These are phyloP conservation scores for Rutpela maculata DNA, from an alignment of 2,888 invertebrate genomes.

Conservation along the genomic window DNA sequence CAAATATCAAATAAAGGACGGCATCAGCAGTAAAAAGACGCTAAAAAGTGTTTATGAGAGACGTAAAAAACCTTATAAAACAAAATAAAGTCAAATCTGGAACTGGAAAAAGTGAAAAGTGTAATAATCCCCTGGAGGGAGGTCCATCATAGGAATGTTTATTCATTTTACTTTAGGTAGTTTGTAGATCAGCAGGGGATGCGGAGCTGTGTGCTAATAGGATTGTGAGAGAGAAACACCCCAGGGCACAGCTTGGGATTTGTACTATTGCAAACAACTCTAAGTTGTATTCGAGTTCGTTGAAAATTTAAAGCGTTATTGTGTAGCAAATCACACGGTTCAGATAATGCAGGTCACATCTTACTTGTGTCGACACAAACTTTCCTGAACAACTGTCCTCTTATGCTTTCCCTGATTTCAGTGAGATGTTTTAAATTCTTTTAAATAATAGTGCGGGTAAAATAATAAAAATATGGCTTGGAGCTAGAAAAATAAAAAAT, in stretches of 20 bases:
- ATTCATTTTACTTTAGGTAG: slow-evolving; percentile 45
- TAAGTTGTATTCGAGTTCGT: slow-evolving; percentile 38
- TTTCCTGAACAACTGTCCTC: slow-evolving; percentile 13
- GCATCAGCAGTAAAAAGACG: slow-evolving; percentile 53
- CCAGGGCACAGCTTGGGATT: slow-evolving; percentile 37
- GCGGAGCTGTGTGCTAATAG: slow-evolving; percentile 23
- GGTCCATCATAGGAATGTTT: slow-evolving; percentile 50
- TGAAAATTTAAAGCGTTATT: slow-evolving; percentile 40
- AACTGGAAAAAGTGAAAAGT: slow-evolving; percentile 48
- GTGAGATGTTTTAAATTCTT: not conserved
- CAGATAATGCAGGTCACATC: slow-evolving; percentile 30
- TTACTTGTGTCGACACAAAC: slow-evolving; percentile 11
- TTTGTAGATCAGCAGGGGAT: slow-evolving; percentile 20
- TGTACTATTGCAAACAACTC: slow-evolving; percentile 42
- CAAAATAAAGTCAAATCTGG: slow-evolving; percentile 62
- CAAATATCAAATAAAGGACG: slow-evolving; percentile 43
- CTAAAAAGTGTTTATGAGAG: slow-evolving; percentile 60
- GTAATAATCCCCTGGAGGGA: slow-evolving; percentile 45
- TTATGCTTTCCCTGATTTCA: slow-evolving; percentile 5
- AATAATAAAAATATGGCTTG: not conserved
- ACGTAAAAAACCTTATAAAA: slow-evolving; percentile 61
- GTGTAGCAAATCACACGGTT: slow-evolving; percentile 39
- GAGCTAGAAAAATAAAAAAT: too few species aligned
- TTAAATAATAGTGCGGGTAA: too few species aligned
- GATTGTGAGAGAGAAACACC: slow-evolving; percentile 32